Conservation (phyloP, 2,113 vertebrate species). For the Centrocercus urophasianus region DNA sequence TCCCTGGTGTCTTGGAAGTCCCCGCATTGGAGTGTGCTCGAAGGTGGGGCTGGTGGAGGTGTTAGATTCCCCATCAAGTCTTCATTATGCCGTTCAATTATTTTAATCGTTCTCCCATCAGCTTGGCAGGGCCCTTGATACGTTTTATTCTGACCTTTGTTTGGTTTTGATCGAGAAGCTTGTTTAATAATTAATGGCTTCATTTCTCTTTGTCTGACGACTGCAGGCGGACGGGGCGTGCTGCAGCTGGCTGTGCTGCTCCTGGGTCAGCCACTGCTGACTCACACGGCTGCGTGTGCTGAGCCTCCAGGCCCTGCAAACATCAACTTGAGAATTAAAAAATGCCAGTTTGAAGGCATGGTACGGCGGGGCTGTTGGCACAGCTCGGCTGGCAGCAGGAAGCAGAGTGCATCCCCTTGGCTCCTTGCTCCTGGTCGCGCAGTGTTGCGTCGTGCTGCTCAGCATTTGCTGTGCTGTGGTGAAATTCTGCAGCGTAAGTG, state of each 20-base stretch:
- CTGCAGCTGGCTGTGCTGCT: neutral
- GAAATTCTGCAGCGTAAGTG: no score
- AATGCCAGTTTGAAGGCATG: neutral
- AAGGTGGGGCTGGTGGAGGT: neutral
- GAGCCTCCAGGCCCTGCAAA: neutral
- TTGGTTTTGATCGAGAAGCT: neutral
- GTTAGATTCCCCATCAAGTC: neutral
- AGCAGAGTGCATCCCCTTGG: neutral
- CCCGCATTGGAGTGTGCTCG: neutral
- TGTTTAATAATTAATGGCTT: conserved; percentile 15
- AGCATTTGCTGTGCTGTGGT: no score
- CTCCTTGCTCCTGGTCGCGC: no score
- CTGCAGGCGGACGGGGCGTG: neutral
- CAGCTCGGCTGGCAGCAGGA: rapidly evolving
- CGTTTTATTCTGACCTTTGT: neutral
- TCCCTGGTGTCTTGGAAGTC: neutral
- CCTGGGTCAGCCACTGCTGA: neutral
- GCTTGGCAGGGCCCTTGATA: neutral
- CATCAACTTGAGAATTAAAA: neutral
- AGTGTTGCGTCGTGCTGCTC: no score
- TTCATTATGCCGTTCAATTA: neutral
- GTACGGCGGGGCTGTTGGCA: neutral
- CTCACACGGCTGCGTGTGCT: neutral
- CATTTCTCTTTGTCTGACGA: neutral
- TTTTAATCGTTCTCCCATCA: neutral